phyloP scores from a whole-genome alignment of 1,140 invertebrate species.

The Lethrus apterus region DNA sequence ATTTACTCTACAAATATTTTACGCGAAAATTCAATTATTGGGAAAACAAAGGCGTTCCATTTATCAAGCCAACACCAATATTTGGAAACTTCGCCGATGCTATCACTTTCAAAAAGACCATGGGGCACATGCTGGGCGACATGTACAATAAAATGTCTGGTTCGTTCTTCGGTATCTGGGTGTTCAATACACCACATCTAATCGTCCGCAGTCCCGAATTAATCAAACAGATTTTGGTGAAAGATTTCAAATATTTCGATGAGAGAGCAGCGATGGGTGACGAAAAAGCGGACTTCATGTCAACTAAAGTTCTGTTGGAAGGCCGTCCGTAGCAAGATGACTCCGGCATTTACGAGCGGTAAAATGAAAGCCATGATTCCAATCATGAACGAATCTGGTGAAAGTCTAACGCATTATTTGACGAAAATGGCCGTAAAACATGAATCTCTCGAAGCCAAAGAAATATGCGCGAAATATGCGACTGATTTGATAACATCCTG shows the following conservation, averaged over 20 bases:
- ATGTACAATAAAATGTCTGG: conserved; percentile 31
- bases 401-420: conserved; percentile 22
- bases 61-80: conserved; percentile 33
- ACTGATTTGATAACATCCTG: conserved; percentile 31
- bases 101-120: conserved; percentile 33
- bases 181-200: conserved; percentile 39
- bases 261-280: conserved; percentile 12
- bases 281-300: conserved; percentile 16
- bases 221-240: conserved; percentile 42
- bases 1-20: conserved; percentile 20
- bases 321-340: conserved; percentile 25
- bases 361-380: conserved; percentile 29
- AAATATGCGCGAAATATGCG: conserved; percentile 24
- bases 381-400: conserved; percentile 23
- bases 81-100: conserved; percentile 40
- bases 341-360: conserved; percentile 29
- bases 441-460: conserved; percentile 22
- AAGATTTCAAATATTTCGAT: conserved; percentile 18
- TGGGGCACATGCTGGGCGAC: conserved; percentile 24
- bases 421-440: background rate
- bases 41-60: conserved; percentile 33
- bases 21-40: conserved; percentile 37
- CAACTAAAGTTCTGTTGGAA: conserved; percentile 29
- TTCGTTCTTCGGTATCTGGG: conserved; percentile 40
- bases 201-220: conserved; percentile 43